Evolutionary conservation across 2,113 vertebrate genomes (phyloP).

Genomic region (Larimichthys crocea): DNA sequence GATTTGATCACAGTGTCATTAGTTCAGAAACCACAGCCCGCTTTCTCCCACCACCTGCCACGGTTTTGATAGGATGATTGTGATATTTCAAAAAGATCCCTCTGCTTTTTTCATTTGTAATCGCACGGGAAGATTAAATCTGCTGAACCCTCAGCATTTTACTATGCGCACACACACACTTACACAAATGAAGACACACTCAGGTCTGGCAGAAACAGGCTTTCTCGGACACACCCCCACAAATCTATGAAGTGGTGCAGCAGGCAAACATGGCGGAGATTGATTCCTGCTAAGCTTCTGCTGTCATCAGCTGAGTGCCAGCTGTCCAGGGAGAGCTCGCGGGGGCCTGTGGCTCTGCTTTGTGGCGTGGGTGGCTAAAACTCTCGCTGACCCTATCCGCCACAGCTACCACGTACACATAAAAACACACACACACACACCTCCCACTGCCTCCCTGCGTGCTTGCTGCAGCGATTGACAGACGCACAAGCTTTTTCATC

Average conservation of each 20-base stretch:
- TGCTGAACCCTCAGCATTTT: constrained; percentile 25
- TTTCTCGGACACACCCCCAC: constrained; percentile 27
- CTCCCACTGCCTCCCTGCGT: constrained; percentile 46
- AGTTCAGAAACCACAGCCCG: constrained; percentile 12
- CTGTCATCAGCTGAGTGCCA: constrained; percentile 82
- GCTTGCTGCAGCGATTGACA: constrained; percentile 30
- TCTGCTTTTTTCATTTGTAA: constrained; percentile 62
- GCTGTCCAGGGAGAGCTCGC: constrained; percentile 70
- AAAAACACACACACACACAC: constrained; percentile 12
- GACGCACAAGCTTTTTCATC: constrained; percentile 30
- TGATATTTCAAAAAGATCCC: constrained; percentile 43
- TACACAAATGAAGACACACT: constrained; percentile 20
- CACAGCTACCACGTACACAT: constrained; percentile 15
- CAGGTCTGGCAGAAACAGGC: constrained; percentile 35
- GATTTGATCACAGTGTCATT: constrained; percentile 49
- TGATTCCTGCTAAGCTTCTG: constrained; percentile 73
- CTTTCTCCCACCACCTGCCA: constrained; percentile 41
- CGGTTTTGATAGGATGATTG: constrained; percentile 27
- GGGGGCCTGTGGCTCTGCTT: constrained; percentile 46
- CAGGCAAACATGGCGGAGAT: constrained; percentile 57
- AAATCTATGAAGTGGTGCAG: constrained; percentile 57
- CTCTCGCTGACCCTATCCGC: constrained; percentile 32
- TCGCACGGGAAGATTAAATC: constrained; percentile 56
- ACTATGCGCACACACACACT: neutral
- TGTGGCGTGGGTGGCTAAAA: constrained; percentile 61